A percentile compares a stretch with the other conserved stretches of the same genome.
Evolutionary conservation across 2,888 invertebrate genomes (phyloP).

Genomic region (Lypha dubia): DNA sequence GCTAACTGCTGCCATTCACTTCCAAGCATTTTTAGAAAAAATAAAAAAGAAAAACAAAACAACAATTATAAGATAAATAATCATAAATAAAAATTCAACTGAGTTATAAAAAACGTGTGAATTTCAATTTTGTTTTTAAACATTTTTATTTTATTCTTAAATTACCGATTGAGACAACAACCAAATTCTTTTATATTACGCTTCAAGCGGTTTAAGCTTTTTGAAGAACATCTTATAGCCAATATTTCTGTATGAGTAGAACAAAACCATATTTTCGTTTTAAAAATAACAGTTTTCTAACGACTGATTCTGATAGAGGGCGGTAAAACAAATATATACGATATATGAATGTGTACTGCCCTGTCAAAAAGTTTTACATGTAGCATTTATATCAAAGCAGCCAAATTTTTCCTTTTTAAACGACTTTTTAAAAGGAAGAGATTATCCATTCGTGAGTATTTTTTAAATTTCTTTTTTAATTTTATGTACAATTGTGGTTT

Average conservation of each 20-base stretch:
- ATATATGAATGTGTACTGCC: too few species aligned
- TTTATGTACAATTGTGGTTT: too few species aligned
- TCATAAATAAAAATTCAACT: slow-evolving; percentile 20
- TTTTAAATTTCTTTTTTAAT: too few species aligned
- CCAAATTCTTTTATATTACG: slow-evolving; percentile 6
- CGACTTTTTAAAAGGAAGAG: too few species aligned
- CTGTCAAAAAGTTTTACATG: too few species aligned
- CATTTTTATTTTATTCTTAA: slow-evolving; percentile 45
- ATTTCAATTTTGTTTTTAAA: slow-evolving; percentile 50
- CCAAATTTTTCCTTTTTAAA: too few species aligned
- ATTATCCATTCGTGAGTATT: too few species aligned
- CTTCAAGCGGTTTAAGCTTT: neutral
- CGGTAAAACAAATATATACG: too few species aligned
- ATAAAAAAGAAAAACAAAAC: slow-evolving; percentile 18
- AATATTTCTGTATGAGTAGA: neutral
- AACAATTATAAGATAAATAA: slow-evolving; percentile 47
- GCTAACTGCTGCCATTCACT: slow-evolving; percentile 63
- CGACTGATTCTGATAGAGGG: too few species aligned
- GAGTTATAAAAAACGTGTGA: slow-evolving; percentile 55
- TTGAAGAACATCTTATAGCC: neutral
- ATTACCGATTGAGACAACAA: neutral
- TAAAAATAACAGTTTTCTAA: too few species aligned
- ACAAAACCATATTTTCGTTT: too few species aligned
- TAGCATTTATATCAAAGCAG: too few species aligned
- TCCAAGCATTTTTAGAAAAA: slow-evolving; percentile 46